Percentiles rank a stretch among this genome's conserved stretches.
phyloP scores from a whole-genome alignment of 2,888 invertebrate species.

The Pachliopta kotzebuea region DNA sequence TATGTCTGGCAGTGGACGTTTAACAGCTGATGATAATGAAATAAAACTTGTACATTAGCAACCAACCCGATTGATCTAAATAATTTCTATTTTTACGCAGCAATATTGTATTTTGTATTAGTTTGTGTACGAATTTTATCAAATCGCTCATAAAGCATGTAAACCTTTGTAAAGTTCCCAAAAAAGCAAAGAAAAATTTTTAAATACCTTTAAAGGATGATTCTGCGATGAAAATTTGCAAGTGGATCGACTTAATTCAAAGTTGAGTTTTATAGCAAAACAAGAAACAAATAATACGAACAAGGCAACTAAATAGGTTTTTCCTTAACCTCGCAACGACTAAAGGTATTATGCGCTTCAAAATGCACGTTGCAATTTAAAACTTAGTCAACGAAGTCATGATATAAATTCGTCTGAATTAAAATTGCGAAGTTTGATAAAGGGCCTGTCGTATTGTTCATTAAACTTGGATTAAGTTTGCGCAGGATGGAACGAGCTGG shows the following conservation, averaged over 20 bases:
- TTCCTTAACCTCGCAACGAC: constrained; percentile 51
- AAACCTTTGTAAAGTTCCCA: too few relatives aligned
- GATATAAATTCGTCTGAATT: constrained; percentile 45
- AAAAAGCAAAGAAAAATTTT: not conserved
- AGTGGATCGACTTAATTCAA: constrained; percentile 42
- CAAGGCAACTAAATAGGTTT: constrained; percentile 77
- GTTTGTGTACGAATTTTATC: too few relatives aligned
- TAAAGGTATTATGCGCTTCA: constrained; percentile 39
- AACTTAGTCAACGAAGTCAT: constrained; percentile 35
- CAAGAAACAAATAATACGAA: constrained; percentile 75
- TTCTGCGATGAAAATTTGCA: constrained; percentile 31
- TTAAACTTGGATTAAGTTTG: constrained; percentile 82
- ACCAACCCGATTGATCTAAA: too few relatives aligned
- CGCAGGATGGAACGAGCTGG: constrained; percentile 78
- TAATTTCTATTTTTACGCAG: not conserved
- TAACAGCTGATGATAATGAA: not conserved
- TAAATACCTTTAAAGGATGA: not conserved
- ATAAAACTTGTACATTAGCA: not conserved
- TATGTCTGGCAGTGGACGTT: too few relatives aligned
- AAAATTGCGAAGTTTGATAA: constrained; percentile 79
- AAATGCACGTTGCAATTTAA: constrained; percentile 37
- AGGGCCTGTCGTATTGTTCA: constrained; percentile 81
- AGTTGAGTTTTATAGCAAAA: constrained; percentile 54
- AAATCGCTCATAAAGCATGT: too few relatives aligned
- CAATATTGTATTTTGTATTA: not conserved